A percentile compares a stretch with the other conserved stretches of the same genome.
Evolutionary conservation across 2,888 invertebrate genomes (phyloP).

Genomic region (Scaptomyza caliginosa): DNA sequence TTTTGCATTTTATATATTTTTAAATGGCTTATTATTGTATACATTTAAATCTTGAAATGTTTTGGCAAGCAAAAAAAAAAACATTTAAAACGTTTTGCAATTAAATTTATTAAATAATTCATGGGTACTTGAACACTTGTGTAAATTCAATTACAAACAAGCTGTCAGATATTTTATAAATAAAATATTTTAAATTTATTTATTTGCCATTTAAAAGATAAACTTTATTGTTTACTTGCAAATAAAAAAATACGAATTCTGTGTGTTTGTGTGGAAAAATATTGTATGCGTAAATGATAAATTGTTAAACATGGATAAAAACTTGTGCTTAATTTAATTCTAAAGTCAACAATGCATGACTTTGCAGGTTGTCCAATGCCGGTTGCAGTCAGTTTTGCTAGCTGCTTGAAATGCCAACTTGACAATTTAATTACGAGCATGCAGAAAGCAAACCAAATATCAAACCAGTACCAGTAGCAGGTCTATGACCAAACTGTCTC

Average conservation of each 20-base stretch:
- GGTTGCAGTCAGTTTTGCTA: constrained; percentile 15
- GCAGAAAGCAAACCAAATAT: constrained; percentile 21
- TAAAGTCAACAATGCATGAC: constrained; percentile 66
- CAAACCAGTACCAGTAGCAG: constrained; percentile 5
- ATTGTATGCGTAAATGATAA: constrained; percentile 23
- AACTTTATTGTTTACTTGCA: constrained; percentile 16
- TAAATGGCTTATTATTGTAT: too few relatives aligned
- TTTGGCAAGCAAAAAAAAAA: not conserved
- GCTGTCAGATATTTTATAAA: not conserved
- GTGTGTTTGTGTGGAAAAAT: not conserved
- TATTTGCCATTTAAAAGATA: not conserved
- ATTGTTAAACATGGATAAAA: constrained; percentile 33
- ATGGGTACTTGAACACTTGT: not conserved
- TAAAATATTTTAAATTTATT: not conserved
- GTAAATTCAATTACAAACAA: not conserved
- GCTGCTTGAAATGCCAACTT: constrained; percentile 37
- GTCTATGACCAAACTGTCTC: constrained; percentile 42
- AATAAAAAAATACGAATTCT: constrained; percentile 19
- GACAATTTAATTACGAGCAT: constrained; percentile 73
- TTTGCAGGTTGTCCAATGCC: constrained; percentile 25
- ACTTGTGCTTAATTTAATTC: constrained; percentile 58
- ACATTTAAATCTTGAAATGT: not conserved
- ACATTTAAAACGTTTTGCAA: too few relatives aligned
- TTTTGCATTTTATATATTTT: too few relatives aligned
- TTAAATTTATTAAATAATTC: not conserved